A percentile compares a stretch with the other conserved stretches of the same genome.
Conservation (phyloP, 2,113 vertebrate genomes). For the Mastomys coucha region DNA sequence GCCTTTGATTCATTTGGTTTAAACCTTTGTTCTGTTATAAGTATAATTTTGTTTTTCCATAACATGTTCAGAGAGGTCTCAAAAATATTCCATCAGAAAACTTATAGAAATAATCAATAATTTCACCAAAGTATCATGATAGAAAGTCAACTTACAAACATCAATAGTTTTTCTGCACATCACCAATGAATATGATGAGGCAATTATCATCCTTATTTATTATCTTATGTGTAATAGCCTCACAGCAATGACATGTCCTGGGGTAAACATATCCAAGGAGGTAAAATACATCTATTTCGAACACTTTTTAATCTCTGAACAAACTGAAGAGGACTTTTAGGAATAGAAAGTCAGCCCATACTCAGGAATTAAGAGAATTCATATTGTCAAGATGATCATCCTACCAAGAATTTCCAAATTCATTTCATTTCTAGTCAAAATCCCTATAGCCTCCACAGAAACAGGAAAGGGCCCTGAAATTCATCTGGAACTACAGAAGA, state of each 20-base stretch:
- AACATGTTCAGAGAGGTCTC: neutral
- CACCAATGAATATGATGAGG: neutral
- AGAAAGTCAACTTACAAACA: neutral
- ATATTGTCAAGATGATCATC: neutral
- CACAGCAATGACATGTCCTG: neutral
- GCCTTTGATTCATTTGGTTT: neutral
- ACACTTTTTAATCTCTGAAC: neutral
- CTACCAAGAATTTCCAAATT: neutral
- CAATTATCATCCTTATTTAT: neutral
- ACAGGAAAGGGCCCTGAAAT: no score
- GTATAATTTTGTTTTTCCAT: neutral
- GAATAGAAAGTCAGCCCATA: neutral
- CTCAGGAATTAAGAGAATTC: neutral
- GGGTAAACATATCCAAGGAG: neutral
- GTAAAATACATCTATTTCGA: neutral
- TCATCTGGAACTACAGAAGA: no score
- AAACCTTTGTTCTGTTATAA: neutral
- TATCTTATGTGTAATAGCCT: neutral
- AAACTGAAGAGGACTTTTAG: neutral
- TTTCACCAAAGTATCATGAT: neutral
- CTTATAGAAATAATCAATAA: neutral
- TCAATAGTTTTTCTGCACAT: neutral
- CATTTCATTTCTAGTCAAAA: neutral
- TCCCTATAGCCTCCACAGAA: neutral
- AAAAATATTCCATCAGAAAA: neutral